Evolutionary conservation across 2,888 invertebrate genomes (phyloP), one percentile per base, ranked within the genome.

Genomic region (Eupithecia exiguata): DNA sequence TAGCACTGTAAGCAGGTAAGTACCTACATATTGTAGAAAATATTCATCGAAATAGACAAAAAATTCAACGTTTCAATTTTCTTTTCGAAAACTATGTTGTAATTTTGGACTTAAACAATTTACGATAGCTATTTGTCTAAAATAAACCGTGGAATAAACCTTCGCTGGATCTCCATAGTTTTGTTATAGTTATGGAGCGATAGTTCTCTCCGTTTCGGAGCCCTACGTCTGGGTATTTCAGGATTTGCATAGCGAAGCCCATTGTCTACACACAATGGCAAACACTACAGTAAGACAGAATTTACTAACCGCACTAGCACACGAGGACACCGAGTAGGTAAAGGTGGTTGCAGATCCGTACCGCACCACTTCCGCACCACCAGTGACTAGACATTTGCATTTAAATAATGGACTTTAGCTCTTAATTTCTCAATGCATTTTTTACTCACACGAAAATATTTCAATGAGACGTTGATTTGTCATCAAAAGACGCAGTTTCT

Each of bases 221-320:
- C 67, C 62, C n/a, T 61, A 25, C 58, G 70, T 65, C 72, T 72
- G 72, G 63, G 70, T 68, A 66, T 70, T 75, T 62, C 53, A 58
- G 72, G 63, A 75, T 75, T 72, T 75, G 62, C 72, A 75, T 72
- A 68, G 25, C 62, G 16, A 62, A 68, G 71, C 10, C 69, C 62
- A 71, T 69, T 74, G 62, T 40, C 74, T 62, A 18, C 62, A 62
- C 30, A 62, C 62, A 62, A 62, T 62, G 18, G 61, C 9, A 18
- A 62, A 62, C 35, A 62, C 18, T 10, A 18, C 30, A 62, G 30
- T 35, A 62, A 62, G 35, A 35, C 9, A 62, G 35, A 18, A 7
- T 35, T 35, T 6, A 35, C 21, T 35, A 35, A 62, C 35, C 5
- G 25, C 10, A 53, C 1, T 53, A 10, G 9, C 49, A 58, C 58